These are phyloP conservation scores for Bergia sp. DNA, from an alignment of 92 coral and sea anemone genomes.

Conservation along the genomic window DNA sequence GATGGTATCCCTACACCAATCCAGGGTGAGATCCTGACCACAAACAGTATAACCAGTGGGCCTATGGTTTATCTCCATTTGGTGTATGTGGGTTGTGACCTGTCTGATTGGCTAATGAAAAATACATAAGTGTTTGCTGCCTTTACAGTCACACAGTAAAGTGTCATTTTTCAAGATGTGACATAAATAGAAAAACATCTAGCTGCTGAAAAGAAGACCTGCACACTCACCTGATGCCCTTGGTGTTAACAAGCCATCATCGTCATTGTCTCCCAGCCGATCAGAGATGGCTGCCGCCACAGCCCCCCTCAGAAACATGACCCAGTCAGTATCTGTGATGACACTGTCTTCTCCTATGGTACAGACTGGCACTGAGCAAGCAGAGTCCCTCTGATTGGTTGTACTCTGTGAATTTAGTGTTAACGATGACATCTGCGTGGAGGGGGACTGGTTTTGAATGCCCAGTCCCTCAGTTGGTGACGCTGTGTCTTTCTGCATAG, in stretches of 20 bases:
- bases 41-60: too few relatives aligned
- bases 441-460: neutral
- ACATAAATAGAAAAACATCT: neutral
- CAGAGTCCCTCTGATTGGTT: neutral
- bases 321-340: constrained; percentile 84
- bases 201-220: neutral
- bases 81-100: neutral
- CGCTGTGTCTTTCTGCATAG: neutral
- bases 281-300: constrained; percentile 87
- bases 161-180: neutral
- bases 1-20: too few relatives aligned
- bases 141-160: neutral
- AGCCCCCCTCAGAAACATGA: constrained; percentile 85
- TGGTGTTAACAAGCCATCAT: constrained; percentile 29
- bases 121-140: too few relatives aligned
- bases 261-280: constrained; percentile 70
- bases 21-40: too few relatives aligned
- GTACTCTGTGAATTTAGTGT: neutral
- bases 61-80: neutral
- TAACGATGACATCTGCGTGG: neutral
- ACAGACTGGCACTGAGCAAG: neutral
- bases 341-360: constrained; percentile 32
- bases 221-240: constrained; percentile 11
- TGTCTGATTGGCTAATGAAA: neutral
- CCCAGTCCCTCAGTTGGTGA: neutral